A percentile compares a stretch with the other conserved stretches of the same genome.
phyloP scores from a whole-genome alignment of 1,140 invertebrate species.

The Diploscapter pachys region DNA sequence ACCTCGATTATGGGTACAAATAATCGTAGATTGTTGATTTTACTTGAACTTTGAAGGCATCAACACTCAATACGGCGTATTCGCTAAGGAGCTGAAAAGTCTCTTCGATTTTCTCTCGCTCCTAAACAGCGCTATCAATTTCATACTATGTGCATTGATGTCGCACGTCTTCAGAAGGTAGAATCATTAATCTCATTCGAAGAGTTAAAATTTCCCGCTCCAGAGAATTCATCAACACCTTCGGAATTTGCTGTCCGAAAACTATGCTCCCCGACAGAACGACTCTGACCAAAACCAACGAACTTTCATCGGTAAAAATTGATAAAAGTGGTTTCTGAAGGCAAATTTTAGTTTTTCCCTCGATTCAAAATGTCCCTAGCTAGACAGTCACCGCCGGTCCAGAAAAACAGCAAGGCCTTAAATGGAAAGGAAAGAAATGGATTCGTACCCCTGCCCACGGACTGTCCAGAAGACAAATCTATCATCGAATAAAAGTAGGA shows the following conservation, averaged over 20 bases:
- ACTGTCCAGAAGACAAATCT: constrained; percentile 17
- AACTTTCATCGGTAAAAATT: no score
- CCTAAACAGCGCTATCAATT: constrained; percentile 63
- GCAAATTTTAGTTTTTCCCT: no score
- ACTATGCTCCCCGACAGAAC: constrained; percentile 23
- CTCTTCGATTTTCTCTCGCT: constrained; percentile 62
- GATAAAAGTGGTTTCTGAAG: no score
- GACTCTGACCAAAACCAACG: constrained; percentile 11
- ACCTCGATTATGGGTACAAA: constrained; percentile 15
- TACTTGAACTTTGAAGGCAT: neutral
- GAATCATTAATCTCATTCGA: constrained; percentile 1
- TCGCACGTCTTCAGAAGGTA: constrained; percentile 59
- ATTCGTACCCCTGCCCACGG: constrained; percentile 21
- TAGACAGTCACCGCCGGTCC: no score
- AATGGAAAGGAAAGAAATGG: constrained; percentile 17
- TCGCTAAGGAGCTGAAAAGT: constrained; percentile 58
- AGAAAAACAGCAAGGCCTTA: neutral
- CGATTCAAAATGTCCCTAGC: no score
- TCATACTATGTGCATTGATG: constrained; percentile 64
- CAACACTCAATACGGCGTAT: constrained; percentile 27
- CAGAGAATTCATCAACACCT: constrained; percentile 36
- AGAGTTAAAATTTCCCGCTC: neutral
- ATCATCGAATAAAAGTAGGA: constrained; percentile 7
- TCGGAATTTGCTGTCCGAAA: constrained; percentile 37
- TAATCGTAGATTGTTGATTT: constrained; percentile 8